Conservation (phyloP, 2,888 invertebrate species). For the Pyrrhia umbra region DNA sequence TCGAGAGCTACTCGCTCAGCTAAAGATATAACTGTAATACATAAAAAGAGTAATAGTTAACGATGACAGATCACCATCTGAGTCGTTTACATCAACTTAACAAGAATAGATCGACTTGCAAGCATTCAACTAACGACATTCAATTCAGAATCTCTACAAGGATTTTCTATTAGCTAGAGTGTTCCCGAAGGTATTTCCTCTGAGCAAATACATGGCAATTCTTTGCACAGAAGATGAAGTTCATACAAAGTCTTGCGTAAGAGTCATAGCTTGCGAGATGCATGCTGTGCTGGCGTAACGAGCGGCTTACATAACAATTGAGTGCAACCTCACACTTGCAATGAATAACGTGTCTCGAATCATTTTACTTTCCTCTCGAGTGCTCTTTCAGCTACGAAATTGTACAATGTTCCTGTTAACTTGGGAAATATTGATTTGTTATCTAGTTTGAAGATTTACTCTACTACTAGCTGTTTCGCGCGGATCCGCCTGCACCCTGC, state of each 20-base stretch:
- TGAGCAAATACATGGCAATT: background rate
- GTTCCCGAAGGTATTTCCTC: background rate
- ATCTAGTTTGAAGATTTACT: background rate
- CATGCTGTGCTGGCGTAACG: slow-evolving; percentile 20
- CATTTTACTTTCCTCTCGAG: slow-evolving; percentile 30
- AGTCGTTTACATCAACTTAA: background rate
- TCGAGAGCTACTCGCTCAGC: background rate
- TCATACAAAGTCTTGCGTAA: slow-evolving; percentile 18
- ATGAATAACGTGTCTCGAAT: slow-evolving; percentile 10
- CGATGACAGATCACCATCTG: slow-evolving; percentile 11
- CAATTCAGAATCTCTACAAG: slow-evolving; percentile 2
- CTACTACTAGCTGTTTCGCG: too few species aligned
- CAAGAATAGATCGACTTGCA: slow-evolving; percentile 9
- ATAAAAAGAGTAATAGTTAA: background rate
- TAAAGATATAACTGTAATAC: background rate
- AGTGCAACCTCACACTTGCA: slow-evolving; percentile 16
- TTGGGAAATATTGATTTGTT: background rate
- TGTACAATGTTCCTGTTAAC: background rate
- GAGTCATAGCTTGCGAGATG: background rate
- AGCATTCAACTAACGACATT: slow-evolving; percentile 3
- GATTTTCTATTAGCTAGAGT: background rate
- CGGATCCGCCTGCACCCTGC: too few species aligned
- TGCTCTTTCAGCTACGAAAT: slow-evolving; percentile 1
- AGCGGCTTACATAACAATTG: slow-evolving; percentile 29
- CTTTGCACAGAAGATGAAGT: background rate